Evolutionary conservation across 1,140 invertebrate genomes (phyloP), one percentile per base, ranked within the genome.

Genomic region (Procambarus virginalis): DNA sequence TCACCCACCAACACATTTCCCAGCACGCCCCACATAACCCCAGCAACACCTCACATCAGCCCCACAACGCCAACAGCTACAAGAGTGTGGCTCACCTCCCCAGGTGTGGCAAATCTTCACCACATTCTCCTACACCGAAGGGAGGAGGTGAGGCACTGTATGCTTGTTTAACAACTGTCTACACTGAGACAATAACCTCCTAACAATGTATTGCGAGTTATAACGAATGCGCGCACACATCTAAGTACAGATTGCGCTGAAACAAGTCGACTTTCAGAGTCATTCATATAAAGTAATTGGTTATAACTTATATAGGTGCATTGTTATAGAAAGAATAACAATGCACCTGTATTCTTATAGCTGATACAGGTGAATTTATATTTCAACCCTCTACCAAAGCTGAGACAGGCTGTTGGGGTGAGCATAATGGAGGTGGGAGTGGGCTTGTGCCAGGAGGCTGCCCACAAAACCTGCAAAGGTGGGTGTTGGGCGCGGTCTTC

Each of bases 61-160:
- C 60, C 64, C 6, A n/a, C 49, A 1, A 55, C 49, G 0, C 68
- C 68, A 2, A 34, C 68, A n/a, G n/a, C 22, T 9, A 73, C 68
- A 2, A 17, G 86, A 51, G 64, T 88, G 3, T 88, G 86, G 86
- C 60, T 88, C 2, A 81, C 86, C 17, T 70, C 58, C 14, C 64
- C 78, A 20, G 58, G 77, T 9, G n/a, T 49, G 4, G 48, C 22
- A 1, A 88, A 88, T 55, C 64, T 88, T 6, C 77, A 82, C 45
- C 86, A 88, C 45, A 81, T 81, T 17, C 79, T 88, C 12, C 64
- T 88, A 22, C 79, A 81, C 22, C 34, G 51, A 12, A 80, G 58
- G 34, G 46, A 75, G 22, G 78, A 88, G 86, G 86, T 88, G 14
- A 64, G 60, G 17, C 17, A 64, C 12, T 20, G 51, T 55, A 12